Conservation (phyloP, 2,113 vertebrate genomes). For the Epinephelus fuscoguttatus region DNA sequence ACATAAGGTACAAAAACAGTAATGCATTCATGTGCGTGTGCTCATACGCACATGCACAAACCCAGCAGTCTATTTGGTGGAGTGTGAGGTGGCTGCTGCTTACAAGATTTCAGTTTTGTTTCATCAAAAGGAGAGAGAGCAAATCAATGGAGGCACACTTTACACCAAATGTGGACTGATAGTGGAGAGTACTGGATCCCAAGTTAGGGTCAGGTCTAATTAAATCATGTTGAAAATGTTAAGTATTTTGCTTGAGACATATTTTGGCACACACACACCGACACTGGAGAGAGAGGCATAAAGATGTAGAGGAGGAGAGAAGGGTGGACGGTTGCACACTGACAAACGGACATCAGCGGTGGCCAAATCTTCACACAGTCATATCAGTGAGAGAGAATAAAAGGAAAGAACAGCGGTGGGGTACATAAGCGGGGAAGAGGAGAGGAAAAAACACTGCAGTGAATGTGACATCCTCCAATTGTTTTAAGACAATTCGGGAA, state of each 20-base stretch:
- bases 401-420: background rate
- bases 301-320: background rate
- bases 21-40: background rate
- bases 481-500: background rate
- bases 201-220: background rate
- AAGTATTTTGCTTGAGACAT: background rate
- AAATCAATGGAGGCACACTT: background rate
- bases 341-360: background rate
- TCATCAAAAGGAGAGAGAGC: background rate
- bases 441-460: slow-evolving; percentile 8
- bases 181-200: background rate
- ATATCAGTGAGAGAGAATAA: slow-evolving; percentile 3
- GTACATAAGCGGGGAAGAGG: too few species aligned
- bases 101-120: background rate
- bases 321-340: slow-evolving; percentile 5
- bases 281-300: background rate
- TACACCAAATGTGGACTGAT: background rate
- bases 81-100: background rate
- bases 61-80: background rate
- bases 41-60: background rate
- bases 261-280: background rate
- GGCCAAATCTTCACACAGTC: background rate
- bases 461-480: background rate
- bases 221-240: background rate
- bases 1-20: background rate